phyloP scores from a whole-genome alignment of 2,797 vertebrate species.

The Sphenopsis melanotis region DNA sequence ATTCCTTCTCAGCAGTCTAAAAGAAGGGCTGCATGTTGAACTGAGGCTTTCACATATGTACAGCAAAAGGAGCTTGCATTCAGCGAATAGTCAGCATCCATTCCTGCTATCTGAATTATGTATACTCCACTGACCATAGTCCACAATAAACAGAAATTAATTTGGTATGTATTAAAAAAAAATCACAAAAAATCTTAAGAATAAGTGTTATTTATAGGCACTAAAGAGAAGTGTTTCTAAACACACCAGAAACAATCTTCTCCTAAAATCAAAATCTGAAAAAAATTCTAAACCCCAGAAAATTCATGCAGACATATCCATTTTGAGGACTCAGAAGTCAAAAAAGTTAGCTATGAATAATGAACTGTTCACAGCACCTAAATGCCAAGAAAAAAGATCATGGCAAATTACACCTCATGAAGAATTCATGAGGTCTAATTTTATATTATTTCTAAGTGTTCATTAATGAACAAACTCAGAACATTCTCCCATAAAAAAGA shows the following conservation, averaged over 20 bases:
- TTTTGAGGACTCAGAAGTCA: slow-evolving; percentile 30
- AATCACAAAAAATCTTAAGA: neutral
- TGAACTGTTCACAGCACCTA: slow-evolving; percentile 60
- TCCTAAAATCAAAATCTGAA: neutral
- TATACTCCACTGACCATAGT: neutral
- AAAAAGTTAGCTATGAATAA: slow-evolving; percentile 45
- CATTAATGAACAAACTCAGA: slow-evolving; percentile 66
- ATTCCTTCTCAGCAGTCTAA: neutral
- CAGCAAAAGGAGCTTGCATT: neutral
- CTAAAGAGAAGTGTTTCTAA: neutral
- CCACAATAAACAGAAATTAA: neutral
- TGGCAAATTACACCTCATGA: slow-evolving; percentile 61
- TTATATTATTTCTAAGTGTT: slow-evolving; percentile 71
- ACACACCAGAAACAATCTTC: neutral
- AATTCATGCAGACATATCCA: slow-evolving; percentile 7
- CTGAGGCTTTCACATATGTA: neutral
- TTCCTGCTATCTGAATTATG: neutral
- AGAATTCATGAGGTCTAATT: slow-evolving; percentile 69
- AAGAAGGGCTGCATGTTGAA: neutral
- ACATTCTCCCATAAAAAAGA: slow-evolving; percentile 40
- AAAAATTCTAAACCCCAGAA: neutral
- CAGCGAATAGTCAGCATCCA: neutral
- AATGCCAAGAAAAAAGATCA: slow-evolving; percentile 62
- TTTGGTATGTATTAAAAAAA: neutral
- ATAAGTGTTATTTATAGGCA: neutral